A percentile compares a stretch with the other conserved stretches of the same genome.
These are phyloP conservation scores for Tryphoninae sp. DNA, from an alignment of 2,888 invertebrate species.

Conservation along the genomic window DNA sequence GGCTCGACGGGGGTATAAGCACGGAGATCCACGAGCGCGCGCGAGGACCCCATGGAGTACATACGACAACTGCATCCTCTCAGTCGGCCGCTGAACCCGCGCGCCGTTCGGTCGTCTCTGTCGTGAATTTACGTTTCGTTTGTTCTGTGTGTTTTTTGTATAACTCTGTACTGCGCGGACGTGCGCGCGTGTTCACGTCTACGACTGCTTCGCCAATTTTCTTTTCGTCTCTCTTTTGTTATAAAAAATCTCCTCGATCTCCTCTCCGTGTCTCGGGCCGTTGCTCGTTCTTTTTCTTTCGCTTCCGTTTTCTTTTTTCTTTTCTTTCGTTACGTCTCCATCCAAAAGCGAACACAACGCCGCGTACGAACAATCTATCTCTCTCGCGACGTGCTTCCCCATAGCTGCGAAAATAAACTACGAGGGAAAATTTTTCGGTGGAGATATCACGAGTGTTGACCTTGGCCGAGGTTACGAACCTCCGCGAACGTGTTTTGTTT, in stretches of 20 bases:
- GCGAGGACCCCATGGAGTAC: constrained; percentile 78
- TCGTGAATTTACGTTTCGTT: constrained; percentile 53
- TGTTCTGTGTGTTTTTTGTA: constrained; percentile 41
- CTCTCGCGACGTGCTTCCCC: constrained; percentile 29
- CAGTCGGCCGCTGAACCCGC: constrained; percentile 81
- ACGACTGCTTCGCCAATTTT: constrained; percentile 19
- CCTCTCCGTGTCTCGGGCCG: background rate
- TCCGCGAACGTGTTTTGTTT: constrained; percentile 30
- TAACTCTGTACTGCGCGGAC: background rate
- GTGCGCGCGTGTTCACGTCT: constrained; percentile 4
- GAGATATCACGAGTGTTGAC: constrained; percentile 24
- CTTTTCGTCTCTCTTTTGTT: background rate
- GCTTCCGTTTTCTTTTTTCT: background rate
- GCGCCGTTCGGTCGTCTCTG: constrained; percentile 72
- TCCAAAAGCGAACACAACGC: no score
- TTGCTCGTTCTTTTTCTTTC: constrained; percentile 10
- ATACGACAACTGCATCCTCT: constrained; percentile 80
- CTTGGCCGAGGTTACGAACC: constrained; percentile 51
- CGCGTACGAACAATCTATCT: background rate
- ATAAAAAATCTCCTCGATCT: background rate
- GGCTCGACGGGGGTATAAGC: constrained; percentile 6
- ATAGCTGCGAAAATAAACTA: constrained; percentile 22
- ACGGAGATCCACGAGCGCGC: constrained; percentile 64
- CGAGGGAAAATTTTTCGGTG: constrained; percentile 1
- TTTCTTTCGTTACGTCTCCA: background rate